Conservation (phyloP, 2,113 vertebrate species). For the Pterophyllum scalare region DNA sequence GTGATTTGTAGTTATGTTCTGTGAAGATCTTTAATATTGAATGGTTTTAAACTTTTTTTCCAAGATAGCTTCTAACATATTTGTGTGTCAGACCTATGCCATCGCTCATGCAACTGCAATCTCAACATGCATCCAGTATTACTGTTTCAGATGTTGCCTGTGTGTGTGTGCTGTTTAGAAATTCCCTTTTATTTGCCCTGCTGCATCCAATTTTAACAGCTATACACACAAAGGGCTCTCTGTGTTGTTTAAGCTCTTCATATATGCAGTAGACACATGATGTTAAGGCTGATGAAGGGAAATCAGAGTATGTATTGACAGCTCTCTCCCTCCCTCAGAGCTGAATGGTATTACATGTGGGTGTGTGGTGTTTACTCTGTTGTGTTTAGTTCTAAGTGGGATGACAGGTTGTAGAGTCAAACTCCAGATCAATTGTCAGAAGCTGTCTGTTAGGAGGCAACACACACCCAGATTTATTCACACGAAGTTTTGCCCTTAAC, state of each 20-base stretch:
- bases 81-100: conserved; percentile 29
- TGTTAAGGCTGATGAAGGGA: conserved; percentile 8
- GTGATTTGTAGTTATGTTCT: too few relatives aligned
- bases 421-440: conserved; percentile 44
- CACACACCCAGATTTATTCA: not conserved
- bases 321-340: conserved; percentile 5
- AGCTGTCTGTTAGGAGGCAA: conserved; percentile 34
- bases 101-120: conserved; percentile 14
- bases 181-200: conserved; percentile 70
- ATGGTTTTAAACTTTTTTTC: conserved; percentile 37
- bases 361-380: conserved; percentile 35
- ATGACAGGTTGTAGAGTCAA: conserved; percentile 46
- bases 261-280: too few relatives aligned
- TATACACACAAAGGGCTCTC: conserved; percentile 2
- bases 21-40: conserved; percentile 37
- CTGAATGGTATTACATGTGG: conserved; percentile 37
- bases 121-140: conserved; percentile 7
- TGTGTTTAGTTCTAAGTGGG: conserved; percentile 23
- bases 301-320: conserved; percentile 25
- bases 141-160: not conserved
- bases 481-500: not conserved
- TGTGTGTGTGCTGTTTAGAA: conserved; percentile 47
- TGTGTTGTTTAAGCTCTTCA: too few relatives aligned
- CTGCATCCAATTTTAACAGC: conserved; percentile 47
- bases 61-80: conserved; percentile 28